Conservation (phyloP, 1,140 invertebrate species). For the Drosophila azteca region DNA sequence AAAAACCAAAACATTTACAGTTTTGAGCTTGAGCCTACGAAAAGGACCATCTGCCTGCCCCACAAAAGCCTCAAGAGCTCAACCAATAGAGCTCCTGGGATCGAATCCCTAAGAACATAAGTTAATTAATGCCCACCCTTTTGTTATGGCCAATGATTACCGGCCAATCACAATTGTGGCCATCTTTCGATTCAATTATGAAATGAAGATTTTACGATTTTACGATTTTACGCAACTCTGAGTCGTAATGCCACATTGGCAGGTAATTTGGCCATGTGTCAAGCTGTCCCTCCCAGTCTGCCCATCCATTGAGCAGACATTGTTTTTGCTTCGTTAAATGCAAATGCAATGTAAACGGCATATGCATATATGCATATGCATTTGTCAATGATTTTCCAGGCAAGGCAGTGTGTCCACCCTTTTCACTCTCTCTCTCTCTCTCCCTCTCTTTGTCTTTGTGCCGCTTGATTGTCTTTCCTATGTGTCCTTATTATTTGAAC, state of each 20-base stretch:
- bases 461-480: constrained; percentile 38
- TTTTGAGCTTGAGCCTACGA: too few species aligned
- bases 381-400: too few species aligned
- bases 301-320: not conserved
- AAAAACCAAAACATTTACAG: too few species aligned
- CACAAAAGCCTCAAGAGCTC: not conserved
- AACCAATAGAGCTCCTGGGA: too few species aligned
- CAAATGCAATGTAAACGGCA: constrained; percentile 27
- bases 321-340: constrained; percentile 36
- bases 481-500: constrained; percentile 15
- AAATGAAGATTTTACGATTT: too few species aligned
- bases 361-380: not conserved
- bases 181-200: not conserved
- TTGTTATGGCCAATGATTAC: too few species aligned
- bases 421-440: not conserved
- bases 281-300: not conserved
- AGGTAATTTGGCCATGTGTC: too few species aligned
- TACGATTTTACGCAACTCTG: too few species aligned
- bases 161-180: not conserved
- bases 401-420: too few species aligned
- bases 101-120: not conserved
- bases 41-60: not conserved
- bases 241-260: too few species aligned
- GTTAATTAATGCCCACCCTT: not conserved
- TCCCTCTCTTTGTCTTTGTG: constrained; percentile 28